phyloP scores from a whole-genome alignment of 2,113 vertebrate species.

The Aplodontia rufa region DNA sequence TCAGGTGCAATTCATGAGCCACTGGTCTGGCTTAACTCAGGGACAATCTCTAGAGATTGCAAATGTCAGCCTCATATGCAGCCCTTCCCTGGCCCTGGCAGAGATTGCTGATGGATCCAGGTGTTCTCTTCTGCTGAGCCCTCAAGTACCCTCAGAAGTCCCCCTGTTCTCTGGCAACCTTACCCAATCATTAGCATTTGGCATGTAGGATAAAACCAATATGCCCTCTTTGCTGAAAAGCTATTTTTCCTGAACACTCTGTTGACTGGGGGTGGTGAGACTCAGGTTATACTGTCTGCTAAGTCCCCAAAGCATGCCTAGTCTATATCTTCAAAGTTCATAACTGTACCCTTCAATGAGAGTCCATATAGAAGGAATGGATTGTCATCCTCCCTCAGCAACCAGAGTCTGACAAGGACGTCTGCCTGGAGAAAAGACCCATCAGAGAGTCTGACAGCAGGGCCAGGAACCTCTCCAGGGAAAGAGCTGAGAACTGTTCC shows the following conservation, averaged over 20 bases:
- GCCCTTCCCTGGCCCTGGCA: not conserved
- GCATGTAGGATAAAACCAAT: not conserved
- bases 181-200: not conserved
- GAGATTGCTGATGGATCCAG: not conserved
- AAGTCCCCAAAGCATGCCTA: not conserved
- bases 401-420: not conserved
- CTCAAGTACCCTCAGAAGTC: not conserved
- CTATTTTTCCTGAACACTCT: not conserved
- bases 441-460: not conserved
- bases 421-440: not conserved
- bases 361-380: accelerated
- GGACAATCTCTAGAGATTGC: not conserved
- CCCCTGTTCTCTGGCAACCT: not conserved
- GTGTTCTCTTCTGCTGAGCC: not conserved
- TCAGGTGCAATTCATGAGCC: not conserved
- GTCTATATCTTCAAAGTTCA: not conserved
- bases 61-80: not conserved
- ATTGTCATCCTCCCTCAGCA: accelerated
- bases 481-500: not conserved
- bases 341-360: not conserved
- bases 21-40: not conserved
- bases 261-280: not conserved
- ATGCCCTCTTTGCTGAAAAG: not conserved
- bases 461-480: not conserved
- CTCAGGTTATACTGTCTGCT: not conserved